Base-by-base conservation (phyloP, 2,797 vertebrate species). In the Artibeus jamaicensis region DNA sequence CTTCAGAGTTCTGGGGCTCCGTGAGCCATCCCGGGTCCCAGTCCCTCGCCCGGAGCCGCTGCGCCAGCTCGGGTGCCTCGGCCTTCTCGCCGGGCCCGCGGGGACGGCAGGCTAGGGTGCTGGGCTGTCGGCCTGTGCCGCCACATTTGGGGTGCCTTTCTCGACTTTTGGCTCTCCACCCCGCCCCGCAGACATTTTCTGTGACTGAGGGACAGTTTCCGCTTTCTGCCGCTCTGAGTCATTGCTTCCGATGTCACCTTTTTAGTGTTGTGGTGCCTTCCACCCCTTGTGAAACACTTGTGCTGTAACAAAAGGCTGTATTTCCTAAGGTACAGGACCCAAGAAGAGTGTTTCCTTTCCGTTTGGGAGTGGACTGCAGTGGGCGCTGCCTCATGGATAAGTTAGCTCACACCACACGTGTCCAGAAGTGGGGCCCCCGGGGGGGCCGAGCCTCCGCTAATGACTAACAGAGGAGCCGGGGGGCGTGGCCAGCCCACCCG, bases 11-110 rank as follows among this genome's bases (percentile, higher is more conserved):
- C 57, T 29, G 0, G 77, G 83, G n/a, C 6, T 7, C 19, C 8
- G 0, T 0, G 10, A 5, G 50, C 46, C 8, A 0, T 3, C 8
- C 14, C 0, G 0, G 1, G 21, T 24, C 53, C 53, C 6, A 6
- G 71, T 29, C 62, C 57, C 83, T 39, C 0, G n/a, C 16, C 1
- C 3, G 2, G n/a, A 0, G 2, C 46, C 18, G 16, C 74, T 11
- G 7, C 4, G 34, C 42, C 16, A 4, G 73, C 68, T 18, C 76
- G 0, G 12, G n/a, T 0, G 1, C 62, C 0, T 1, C 12, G 9
- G 21, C 50, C 32, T 32, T 9, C 9, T 37, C 32, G 5, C 50
- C 10, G 0, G 46, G 34, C 73, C 5, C 12, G 10, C 1, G 1
- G 1, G 24, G 5, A 0, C 0, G 14, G 83, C 4, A 39, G 50